phyloP scores from a whole-genome alignment of 1,140 invertebrate species.

The Zaprionus tsacasi region DNA sequence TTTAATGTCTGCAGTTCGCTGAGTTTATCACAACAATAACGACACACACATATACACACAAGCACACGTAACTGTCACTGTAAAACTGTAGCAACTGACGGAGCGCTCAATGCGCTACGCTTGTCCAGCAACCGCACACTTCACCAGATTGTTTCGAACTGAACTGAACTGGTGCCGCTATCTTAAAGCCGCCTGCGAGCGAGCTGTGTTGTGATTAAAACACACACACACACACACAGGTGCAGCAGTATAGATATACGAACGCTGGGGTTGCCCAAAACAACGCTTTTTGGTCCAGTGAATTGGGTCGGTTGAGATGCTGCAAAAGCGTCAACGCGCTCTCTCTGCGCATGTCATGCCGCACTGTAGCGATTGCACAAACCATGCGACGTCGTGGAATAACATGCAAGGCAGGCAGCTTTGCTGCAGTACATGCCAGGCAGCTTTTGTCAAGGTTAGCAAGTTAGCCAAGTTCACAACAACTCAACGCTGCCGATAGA shows the following conservation, averaged over 20 bases:
- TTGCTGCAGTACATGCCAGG: not conserved
- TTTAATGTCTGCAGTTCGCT: slow-evolving; percentile 42
- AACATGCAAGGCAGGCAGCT: not conserved
- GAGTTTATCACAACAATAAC: slow-evolving; percentile 47
- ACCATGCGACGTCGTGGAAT: not conserved
- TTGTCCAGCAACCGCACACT: slow-evolving; percentile 63
- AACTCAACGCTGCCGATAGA: not conserved
- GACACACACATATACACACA: slow-evolving; percentile 15
- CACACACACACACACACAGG: slow-evolving; percentile 29
- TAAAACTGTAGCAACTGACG: slow-evolving; percentile 39
- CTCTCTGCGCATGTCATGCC: slow-evolving; percentile 48
- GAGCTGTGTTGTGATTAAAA: slow-evolving; percentile 73
- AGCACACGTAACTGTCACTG: slow-evolving; percentile 33
- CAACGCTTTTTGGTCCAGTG: slow-evolving; percentile 48
- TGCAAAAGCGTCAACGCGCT: slow-evolving; percentile 18
- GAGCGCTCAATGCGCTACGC: slow-evolving; percentile 42
- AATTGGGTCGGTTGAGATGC: slow-evolving; percentile 57
- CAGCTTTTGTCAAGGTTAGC: not conserved
- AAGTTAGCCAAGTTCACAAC: not conserved
- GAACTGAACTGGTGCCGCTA: slow-evolving; percentile 45
- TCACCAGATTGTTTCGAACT: slow-evolving; percentile 73
- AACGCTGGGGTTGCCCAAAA: slow-evolving; percentile 33
- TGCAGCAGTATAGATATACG: slow-evolving; percentile 23
- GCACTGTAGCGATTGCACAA: not conserved
- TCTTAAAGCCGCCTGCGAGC: slow-evolving; percentile 49